Evolutionary conservation across 92 coral and sea anemone species (phyloP), one percentile per base, ranked within the genome.

Genomic region (Epizoanthus scotinus): DNA sequence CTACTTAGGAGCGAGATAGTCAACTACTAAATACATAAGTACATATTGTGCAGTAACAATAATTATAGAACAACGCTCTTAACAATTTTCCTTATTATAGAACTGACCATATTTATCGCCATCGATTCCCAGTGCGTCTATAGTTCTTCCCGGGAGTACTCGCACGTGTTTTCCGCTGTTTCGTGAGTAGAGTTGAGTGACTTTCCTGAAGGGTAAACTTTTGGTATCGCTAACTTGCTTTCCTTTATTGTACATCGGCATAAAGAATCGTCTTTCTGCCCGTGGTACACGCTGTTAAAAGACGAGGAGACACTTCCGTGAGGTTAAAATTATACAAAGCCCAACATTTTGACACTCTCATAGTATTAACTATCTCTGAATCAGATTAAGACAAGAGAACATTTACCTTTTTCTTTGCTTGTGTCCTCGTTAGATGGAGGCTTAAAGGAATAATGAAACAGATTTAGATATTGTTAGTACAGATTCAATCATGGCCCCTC

Each of bases 111-210:
- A 91, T 85, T 87, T 89, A 63, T 93, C 91, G 27, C 96, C 96
- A 49, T 90, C 94, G 65, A 79, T 83, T 15, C 99, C 99, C 54
- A 63, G 64, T 18, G 99, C 99, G 49, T 91, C 98, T 5, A 96
- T 87, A 59, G 84, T 93, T 56, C 98, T 88, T 31, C 72, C 82
- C 26, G 88, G 82, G 31, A 88, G 67, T 57, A 96, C 88, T 73
- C 95, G 86, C 38, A 96, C 92, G 59, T 93, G 98, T 21, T 84
- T 84, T 38, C 96, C 90, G 59, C 96, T 93, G 82, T 96, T 93
- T 77, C 99, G 65, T 28, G 99, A 93, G 86, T 96, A 96, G 55
- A 96, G 91, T 83, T 96, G 99, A 28, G 97, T 86, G 27, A 88
- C 88, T 79, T 97, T 86, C 65, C 92, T 84, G 63, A 86, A 93